phyloP scores from a whole-genome alignment of 2,797 vertebrate genomes.

The Adelosebastes latens region DNA sequence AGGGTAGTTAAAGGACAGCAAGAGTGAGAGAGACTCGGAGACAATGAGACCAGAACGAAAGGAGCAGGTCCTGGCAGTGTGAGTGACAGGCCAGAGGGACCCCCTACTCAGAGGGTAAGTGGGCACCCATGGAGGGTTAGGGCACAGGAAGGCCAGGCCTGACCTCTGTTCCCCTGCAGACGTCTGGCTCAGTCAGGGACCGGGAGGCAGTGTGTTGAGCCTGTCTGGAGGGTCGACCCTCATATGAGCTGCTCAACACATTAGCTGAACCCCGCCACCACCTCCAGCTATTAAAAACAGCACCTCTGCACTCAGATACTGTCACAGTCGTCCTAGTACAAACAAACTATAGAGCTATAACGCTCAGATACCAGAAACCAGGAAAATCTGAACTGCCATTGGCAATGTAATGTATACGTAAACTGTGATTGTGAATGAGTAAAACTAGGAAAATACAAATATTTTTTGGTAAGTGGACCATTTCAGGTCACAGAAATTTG shows the following conservation, averaged over 20 bases:
- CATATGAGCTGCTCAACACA: conserved; percentile 53
- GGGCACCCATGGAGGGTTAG: conserved; percentile 77
- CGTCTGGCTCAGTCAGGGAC: conserved; percentile 71
- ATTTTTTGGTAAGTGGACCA: not conserved
- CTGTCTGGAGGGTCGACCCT: conserved; percentile 62
- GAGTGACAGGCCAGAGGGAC: conserved; percentile 73
- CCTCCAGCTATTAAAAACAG: conserved; percentile 50
- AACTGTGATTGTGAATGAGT: conserved; percentile 3
- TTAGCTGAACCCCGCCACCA: conserved; percentile 39
- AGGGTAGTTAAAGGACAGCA: conserved; percentile 2
- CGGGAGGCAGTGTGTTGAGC: conserved; percentile 44
- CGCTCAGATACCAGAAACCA: conserved; percentile 25
- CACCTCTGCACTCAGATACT: conserved; percentile 36
- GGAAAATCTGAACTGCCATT: not conserved
- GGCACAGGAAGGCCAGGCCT: conserved; percentile 75
- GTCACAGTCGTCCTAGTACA: conserved; percentile 28
- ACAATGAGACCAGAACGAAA: conserved; percentile 32
- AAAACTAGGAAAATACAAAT: not conserved
- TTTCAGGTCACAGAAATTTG: not conserved
- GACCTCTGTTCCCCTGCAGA: conserved; percentile 72
- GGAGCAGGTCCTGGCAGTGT: conserved; percentile 27
- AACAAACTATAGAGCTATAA: conserved; percentile 38
- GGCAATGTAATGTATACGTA: conserved; percentile 2
- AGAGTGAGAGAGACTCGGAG: not conserved
- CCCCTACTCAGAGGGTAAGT: conserved; percentile 81